These are phyloP conservation scores for Spilogale gracilis DNA, from an alignment of 2,113 vertebrate genomes.

Conservation along the genomic window DNA sequence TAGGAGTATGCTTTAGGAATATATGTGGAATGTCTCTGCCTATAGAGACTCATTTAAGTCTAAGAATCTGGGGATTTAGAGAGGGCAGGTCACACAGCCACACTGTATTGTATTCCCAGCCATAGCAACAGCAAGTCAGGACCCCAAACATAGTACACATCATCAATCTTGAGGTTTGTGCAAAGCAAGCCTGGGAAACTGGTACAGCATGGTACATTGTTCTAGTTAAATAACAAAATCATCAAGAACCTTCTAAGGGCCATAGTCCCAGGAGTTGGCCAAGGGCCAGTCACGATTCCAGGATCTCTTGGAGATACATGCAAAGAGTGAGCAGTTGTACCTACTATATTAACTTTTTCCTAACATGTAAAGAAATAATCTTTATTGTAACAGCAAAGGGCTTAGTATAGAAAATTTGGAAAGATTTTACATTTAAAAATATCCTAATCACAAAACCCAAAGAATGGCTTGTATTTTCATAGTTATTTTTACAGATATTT, in stretches of 20 bases:
- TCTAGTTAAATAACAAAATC: neutral
- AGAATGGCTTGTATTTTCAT: neutral
- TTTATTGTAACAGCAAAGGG: neutral
- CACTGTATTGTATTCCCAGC: neutral
- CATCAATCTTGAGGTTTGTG: neutral
- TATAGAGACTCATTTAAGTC: neutral
- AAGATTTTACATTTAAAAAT: neutral
- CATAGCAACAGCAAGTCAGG: neutral
- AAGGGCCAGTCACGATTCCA: neutral
- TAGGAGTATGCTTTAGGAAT: neutral
- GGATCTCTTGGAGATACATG: neutral
- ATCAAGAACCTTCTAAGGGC: neutral
- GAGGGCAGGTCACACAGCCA: neutral
- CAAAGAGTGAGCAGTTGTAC: neutral
- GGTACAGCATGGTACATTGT: neutral
- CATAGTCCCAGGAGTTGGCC: neutral
- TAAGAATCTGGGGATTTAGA: neutral
- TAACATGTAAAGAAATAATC: neutral
- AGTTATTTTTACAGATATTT: neutral
- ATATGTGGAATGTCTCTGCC: neutral
- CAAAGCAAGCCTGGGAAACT: neutral
- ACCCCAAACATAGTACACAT: neutral
- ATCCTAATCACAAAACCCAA: neutral
- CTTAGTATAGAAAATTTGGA: neutral
- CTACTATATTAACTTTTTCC: neutral